Evolutionary conservation across 2,113 vertebrate species (phyloP).

Genomic region (Electrona antarctica): DNA sequence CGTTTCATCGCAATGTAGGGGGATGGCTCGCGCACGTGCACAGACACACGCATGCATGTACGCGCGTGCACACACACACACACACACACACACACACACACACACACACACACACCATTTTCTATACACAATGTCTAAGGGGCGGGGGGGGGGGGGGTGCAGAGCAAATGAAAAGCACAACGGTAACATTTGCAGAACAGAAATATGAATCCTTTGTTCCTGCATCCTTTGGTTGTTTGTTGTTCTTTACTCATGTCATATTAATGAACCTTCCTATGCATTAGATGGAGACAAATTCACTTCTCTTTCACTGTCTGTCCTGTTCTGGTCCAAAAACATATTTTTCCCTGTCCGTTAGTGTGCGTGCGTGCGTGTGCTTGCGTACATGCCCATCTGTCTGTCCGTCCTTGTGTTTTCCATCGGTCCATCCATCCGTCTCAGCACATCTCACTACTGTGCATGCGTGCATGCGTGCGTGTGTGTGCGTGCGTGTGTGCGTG

Average conservation of each 20-base stretch:
- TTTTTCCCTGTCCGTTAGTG: conserved; percentile 22
- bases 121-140: conserved; percentile 11
- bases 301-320: too few relatives aligned
- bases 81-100: too few relatives aligned
- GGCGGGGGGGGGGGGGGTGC: conserved; percentile 1
- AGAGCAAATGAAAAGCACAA: neutral
- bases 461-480: neutral
- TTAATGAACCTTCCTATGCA: too few relatives aligned
- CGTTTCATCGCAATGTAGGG: conserved; percentile 86
- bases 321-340: neutral
- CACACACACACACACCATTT: too few relatives aligned
- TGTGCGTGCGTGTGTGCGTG: conserved; percentile 2
- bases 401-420: too few relatives aligned
- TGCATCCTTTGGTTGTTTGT: neutral
- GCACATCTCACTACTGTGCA: too few relatives aligned
- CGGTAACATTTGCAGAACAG: neutral
- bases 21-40: conserved; percentile 74
- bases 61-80: neutral
- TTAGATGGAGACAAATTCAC: too few relatives aligned
- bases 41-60: conserved; percentile 53
- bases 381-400: conserved; percentile 21
- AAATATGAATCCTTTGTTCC: neutral
- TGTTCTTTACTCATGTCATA: neutral
- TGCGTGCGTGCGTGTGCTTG: conserved; percentile 8
- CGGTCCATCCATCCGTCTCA: too few relatives aligned